Evolutionary conservation across 2,113 vertebrate genomes (phyloP), one percentile per base, ranked within the genome.

Genomic region (Charadrius vociferus): DNA sequence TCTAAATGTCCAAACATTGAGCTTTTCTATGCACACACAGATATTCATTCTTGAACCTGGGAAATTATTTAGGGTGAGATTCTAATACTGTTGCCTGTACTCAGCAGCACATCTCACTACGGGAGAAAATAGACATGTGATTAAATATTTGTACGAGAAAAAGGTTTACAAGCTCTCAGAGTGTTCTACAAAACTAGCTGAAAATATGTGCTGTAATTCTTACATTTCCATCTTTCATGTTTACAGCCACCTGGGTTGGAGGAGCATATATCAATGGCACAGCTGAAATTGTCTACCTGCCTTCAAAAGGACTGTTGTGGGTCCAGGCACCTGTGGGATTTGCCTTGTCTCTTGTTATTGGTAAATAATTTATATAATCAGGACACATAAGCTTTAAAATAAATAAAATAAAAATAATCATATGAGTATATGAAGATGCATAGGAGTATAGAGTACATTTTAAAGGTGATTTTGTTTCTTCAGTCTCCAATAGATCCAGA

Each of bases 201-300:
- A 77, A 50, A 85, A 43, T 11, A 26, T 5, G 9, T 55, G 10
- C 32, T 2, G 5, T 10, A 21, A 7, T 77, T 67, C 53, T 95
- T 71, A 88, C 36, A 34, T 72, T 29, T 81, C 26, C 29, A 23
- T 63, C 36, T 91, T 55, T n/a, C 11, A 27, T 52, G 14, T 84
- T 89, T 55, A 56, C 95, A 99, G 99, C 99, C 39, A 99, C 98
- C 2, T 99, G 99, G 98, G 98, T 99, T 52, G 99, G 99, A 89
- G 99, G 99, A 95, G 98, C 98, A 29, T 99, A 98, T 84, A 98
- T 99, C 74, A 98, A 98, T 5, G 98, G 98, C 37, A 99, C 98
- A 20, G 98, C 99, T 89, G 99, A 99, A 95, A 98, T 98, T 1
- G 96, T 98, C 43, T 99, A 99, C 88, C 98, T 98, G 90, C 99